A percentile compares a stretch with the other conserved stretches of the same genome.
Conservation (phyloP, 2,797 vertebrate genomes). For the Enteromius fasciolatus region DNA sequence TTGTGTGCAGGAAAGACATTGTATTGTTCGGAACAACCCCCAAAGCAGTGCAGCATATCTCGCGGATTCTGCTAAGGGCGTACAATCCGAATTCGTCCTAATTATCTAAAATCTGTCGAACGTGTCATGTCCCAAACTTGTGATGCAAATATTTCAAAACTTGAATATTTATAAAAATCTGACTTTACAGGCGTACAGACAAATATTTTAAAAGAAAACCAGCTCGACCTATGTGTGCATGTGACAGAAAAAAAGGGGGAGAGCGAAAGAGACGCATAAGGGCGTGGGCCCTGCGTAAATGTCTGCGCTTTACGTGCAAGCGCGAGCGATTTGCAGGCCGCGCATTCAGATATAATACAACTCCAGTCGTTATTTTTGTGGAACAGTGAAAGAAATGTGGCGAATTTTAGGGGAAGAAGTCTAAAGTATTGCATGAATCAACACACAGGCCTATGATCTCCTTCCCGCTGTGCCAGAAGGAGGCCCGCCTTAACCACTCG, state of each 20-base stretch:
- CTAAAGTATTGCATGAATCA: constrained; percentile 11
- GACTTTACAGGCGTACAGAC: background rate
- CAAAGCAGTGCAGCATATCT: background rate
- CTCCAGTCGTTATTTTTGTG: background rate
- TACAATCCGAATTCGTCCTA: background rate
- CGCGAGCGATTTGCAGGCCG: constrained; percentile 20
- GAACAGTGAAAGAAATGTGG: constrained; percentile 5
- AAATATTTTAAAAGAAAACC: background rate
- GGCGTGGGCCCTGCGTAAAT: constrained; percentile 40
- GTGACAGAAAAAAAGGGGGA: background rate
- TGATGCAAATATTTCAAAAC: background rate
- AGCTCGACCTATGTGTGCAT: constrained; percentile 11
- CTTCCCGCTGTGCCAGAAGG: constrained; percentile 4
- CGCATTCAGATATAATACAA: constrained; percentile 1
- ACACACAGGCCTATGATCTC: constrained; percentile 18
- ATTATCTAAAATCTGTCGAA: background rate
- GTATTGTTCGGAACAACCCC: background rate
- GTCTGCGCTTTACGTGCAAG: constrained; percentile 24
- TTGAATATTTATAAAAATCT: background rate
- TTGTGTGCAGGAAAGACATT: too few relatives aligned
- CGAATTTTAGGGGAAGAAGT: background rate
- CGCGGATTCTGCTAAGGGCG: background rate
- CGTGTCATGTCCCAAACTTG: background rate
- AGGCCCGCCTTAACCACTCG: constrained; percentile 37
- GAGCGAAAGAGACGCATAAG: constrained; percentile 16